Evolutionary conservation across 2,113 vertebrate genomes (phyloP), one percentile per base, ranked within the genome.

Genomic region (Ptychochromis oligacanthus): DNA sequence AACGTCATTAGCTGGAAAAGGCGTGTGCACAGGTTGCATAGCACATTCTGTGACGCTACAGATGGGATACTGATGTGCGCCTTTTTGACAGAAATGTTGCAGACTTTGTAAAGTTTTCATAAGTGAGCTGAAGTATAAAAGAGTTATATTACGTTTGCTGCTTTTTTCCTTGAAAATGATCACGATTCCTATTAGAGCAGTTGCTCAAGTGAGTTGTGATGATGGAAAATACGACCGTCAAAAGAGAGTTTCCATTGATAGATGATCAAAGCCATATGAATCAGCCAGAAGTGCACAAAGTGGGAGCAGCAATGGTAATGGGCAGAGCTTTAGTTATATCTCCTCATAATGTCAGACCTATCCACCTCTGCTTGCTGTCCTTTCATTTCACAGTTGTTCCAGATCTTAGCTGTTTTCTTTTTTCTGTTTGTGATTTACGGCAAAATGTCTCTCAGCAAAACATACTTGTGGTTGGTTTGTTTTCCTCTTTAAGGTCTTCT

Each of bases 181-280:
- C 15, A 43, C 7, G 18, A 34, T 83, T 74, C 24, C 58, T 74
- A 52, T 80, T 79, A 24, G 46, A 59, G 34, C 40, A 46, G 40
- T 58, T 67, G 14, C 20, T 49, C 14, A 60, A 40, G 22, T 22
- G 49, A 83, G 54, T n/a, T 6, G 12, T 75, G 61, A 43, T 31
- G 14, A 72, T 40, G 13, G 10, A 77, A 54, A 26, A 59, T 9
- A 10, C 2, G 1, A 49, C 54, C 15, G 6, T 64, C 20, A 55
- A 6, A 5, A 11, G 7, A 31, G 59, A 60, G 34, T 38, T 81
- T 7, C 15, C 26, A 80, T 2, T 79, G 62, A 83, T 34, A 77
- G 38, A 22, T 58, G n/a, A 80, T 80, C 62, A 84, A 62, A 84
- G 58, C 55, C 18, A 10, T 18, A 1, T 87, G 79, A 89, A 81